A percentile compares a stretch with the other conserved stretches of the same genome.
phyloP scores from a whole-genome alignment of 2,888 invertebrate genomes.

The Liodrosophila aerea region DNA sequence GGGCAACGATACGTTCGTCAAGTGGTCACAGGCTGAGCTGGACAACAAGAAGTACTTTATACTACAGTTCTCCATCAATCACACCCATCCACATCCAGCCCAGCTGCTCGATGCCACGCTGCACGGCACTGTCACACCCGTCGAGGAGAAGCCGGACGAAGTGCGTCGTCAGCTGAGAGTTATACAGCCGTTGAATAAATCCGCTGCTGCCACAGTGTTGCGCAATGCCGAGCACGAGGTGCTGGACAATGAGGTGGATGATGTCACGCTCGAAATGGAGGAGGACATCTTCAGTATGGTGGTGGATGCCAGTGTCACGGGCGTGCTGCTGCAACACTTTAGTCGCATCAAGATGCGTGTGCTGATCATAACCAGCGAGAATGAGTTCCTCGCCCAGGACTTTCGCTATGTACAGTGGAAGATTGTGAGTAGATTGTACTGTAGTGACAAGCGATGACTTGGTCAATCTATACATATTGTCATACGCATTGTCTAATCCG shows the following conservation, averaged over 20 bases:
- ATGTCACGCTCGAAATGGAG: constrained; percentile 66
- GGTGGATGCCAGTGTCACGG: constrained; percentile 81
- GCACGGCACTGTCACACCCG: constrained; percentile 69
- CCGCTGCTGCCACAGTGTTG: constrained; percentile 63
- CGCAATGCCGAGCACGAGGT: constrained; percentile 75
- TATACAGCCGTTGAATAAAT: constrained; percentile 65
- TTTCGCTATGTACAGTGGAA: constrained; percentile 82
- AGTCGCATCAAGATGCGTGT: constrained; percentile 79
- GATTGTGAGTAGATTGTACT: constrained; percentile 79
- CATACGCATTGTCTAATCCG: constrained; percentile 9
- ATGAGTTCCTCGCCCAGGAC: constrained; percentile 80
- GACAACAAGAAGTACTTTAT: constrained; percentile 79
- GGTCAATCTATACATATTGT: background rate
- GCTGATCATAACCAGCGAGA: constrained; percentile 79
- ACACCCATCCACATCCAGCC: constrained; percentile 77
- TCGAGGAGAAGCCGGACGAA: constrained; percentile 70
- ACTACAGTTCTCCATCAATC: constrained; percentile 78
- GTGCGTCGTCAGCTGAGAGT: constrained; percentile 68
- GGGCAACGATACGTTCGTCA: constrained; percentile 76
- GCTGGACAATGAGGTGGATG: constrained; percentile 71
- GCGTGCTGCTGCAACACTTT: constrained; percentile 79
- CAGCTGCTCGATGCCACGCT: constrained; percentile 60
- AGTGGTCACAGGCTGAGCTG: constrained; percentile 78
- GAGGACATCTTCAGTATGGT: constrained; percentile 79
- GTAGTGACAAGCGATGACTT: constrained; percentile 31